phyloP scores from a whole-genome alignment of 2,113 vertebrate genomes.

The Furnarius figulus region DNA sequence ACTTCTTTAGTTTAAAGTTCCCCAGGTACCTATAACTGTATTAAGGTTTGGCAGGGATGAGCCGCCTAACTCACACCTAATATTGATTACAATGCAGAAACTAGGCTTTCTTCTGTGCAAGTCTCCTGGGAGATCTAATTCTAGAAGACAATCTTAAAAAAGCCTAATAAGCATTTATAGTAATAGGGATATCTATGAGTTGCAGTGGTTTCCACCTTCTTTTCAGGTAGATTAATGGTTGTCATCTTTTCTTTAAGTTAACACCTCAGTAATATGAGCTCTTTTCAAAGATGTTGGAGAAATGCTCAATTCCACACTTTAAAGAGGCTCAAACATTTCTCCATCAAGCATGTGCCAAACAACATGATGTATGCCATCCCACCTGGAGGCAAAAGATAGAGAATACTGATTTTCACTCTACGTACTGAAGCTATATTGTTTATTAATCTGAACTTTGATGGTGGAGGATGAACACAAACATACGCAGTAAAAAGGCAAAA shows the following conservation, averaged over 20 bases:
- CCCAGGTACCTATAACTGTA: slow-evolving; percentile 32
- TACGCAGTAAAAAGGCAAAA: background rate
- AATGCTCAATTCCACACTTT: background rate
- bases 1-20: slow-evolving; percentile 50
- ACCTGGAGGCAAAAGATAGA: background rate
- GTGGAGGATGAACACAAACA: background rate
- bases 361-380: background rate
- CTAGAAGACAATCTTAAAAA: slow-evolving; percentile 31
- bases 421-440: background rate
- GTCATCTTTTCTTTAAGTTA: background rate
- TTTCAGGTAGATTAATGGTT: slow-evolving; percentile 9
- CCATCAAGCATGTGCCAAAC: background rate
- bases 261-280: background rate
- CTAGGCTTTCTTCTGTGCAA: background rate
- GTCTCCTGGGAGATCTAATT: background rate
- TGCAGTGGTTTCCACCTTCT: background rate
- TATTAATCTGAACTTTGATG: background rate
- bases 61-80: slow-evolving; percentile 19
- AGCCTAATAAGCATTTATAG: slow-evolving; percentile 20
- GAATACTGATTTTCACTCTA: background rate
- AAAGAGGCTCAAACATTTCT: background rate
- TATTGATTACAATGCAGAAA: slow-evolving; percentile 49
- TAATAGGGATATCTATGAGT: background rate
- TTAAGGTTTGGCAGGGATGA: slow-evolving; percentile 43
- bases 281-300: background rate